Conservation (phyloP, 2,888 invertebrate genomes). For the Eretmocerus hayati region DNA sequence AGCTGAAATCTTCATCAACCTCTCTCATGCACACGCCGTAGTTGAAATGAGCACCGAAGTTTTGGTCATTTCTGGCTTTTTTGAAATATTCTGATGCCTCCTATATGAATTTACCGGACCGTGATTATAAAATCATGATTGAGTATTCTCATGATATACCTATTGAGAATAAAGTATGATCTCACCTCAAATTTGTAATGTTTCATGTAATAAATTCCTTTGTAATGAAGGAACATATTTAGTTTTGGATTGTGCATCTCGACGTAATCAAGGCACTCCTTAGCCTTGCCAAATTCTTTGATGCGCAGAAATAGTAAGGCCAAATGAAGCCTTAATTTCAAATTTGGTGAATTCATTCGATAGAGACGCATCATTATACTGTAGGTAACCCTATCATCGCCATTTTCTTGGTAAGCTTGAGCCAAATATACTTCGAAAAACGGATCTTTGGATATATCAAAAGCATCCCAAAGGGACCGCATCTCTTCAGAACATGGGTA, state of each 20-base stretch:
- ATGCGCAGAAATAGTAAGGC: not conserved
- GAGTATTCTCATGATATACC: no score
- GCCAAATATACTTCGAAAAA: slow-evolving; percentile 1
- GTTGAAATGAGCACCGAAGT: slow-evolving; percentile 1
- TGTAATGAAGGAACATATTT: not conserved
- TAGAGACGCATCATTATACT: not conserved
- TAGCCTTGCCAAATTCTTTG: not conserved
- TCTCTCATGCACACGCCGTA: not conserved
- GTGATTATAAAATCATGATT: not conserved
- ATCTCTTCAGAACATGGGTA: not conserved
- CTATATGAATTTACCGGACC: not conserved
- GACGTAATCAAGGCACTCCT: not conserved
- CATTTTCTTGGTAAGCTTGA: not conserved
- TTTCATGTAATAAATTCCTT: slow-evolving; percentile 1
- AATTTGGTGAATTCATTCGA: not conserved
- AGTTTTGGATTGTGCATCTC: not conserved
- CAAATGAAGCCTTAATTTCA: not conserved
- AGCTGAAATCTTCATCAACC: not conserved
- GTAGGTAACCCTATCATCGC: not conserved
- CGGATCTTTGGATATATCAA: not conserved
- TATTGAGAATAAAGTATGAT: no score
- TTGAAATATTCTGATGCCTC: not conserved
- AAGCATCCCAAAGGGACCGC: not conserved
- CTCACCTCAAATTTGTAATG: not conserved
- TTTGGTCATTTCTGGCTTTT: not conserved